Base-by-base conservation (phyloP, 1,140 invertebrate genomes). In the Sitophilus oryzae region DNA sequence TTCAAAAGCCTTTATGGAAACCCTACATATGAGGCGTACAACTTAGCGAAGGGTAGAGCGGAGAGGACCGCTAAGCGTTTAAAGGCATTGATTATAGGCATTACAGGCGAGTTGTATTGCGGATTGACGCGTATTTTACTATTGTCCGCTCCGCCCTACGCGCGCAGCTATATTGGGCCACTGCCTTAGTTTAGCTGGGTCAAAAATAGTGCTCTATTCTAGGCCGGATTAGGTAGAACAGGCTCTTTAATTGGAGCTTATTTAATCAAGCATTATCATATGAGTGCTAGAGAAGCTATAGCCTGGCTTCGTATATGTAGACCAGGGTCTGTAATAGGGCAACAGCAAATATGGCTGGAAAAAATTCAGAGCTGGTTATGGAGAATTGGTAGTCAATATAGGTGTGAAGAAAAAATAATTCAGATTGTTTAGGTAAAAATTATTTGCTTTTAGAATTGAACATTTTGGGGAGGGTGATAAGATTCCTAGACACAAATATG, bases 241-340 rank as follows among this genome's bases (percentile, higher is more conserved):
- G 89, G 89, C 6, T 84, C 86, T 11, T 69, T 93, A 20, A 93
- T 93, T 59, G 87, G 80, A 2, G 85, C 85, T 55, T 91, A 89
- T 66, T 77, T 93, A 47, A 88, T 93, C 76, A 92, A 91, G 66
- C 85, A 92, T 69, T 91, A 84, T 70, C 71, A 74, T 56, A 83
- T 91, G 70, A 82, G 83, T n/a, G 88, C 90, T 2, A 79, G 76
- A 49, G 88, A 92, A 72, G 79, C 81, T n/a, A 91, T 92, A 65
- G 88, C 83, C 3, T 93, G 89, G 89, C 71, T 87, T 44, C 73
- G 90, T 64, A 85, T 91, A 43, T 91, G 88, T 70, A 76, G 89
- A 34, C 88, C 89, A 22, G 89, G 89, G 1, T 89, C 85, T 25
- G 82, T 92, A 8, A 89, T 91, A 63, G 89, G 88, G 2, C 80